Percentiles rank a stretch among this genome's conserved stretches.
Evolutionary conservation across 1,140 invertebrate species (phyloP).

Genomic region (Muscidifurax raptorellus): DNA sequence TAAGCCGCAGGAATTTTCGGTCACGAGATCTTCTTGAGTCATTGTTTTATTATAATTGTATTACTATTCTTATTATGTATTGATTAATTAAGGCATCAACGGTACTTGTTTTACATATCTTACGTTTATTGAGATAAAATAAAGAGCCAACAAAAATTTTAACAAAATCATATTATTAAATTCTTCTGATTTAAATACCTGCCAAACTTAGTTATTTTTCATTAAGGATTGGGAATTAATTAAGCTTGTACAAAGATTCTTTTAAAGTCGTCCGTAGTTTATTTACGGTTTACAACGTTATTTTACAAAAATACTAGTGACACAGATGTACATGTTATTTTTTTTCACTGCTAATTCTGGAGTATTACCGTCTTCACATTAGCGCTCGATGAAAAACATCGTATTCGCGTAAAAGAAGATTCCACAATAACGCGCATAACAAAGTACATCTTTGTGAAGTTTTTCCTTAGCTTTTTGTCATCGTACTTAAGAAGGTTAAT

Average conservation of each 20-base stretch:
- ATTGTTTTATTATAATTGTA: conserved; percentile 31
- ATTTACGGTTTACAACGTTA: conserved; percentile 45
- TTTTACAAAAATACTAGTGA: conserved; percentile 51
- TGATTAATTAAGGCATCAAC: conserved; percentile 27
- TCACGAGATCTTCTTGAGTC: conserved; percentile 27
- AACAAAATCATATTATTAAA: background rate
- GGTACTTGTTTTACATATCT: conserved; percentile 42
- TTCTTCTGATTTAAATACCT: background rate
- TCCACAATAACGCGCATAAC: conserved; percentile 8
- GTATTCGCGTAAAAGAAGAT: background rate
- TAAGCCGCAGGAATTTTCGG: conserved; percentile 7
- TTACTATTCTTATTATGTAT: conserved; percentile 29
- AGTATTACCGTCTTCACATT: conserved; percentile 30
- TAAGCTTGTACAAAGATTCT: background rate
- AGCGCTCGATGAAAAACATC: conserved; percentile 1
- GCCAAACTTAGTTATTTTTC: background rate
- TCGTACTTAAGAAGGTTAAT: conserved; percentile 19
- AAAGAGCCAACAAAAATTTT: conserved; percentile 12
- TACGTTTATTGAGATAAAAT: conserved; percentile 36
- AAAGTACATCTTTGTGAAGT: conserved; percentile 20
- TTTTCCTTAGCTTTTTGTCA: background rate
- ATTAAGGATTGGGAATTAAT: background rate
- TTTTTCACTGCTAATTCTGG: conserved; percentile 27
- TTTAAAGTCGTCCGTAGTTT: conserved; percentile 37
- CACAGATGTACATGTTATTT: conserved; percentile 37